Evolutionary conservation across 2,888 invertebrate species (phyloP).

Genomic region (Tolmerus cingulatus): DNA sequence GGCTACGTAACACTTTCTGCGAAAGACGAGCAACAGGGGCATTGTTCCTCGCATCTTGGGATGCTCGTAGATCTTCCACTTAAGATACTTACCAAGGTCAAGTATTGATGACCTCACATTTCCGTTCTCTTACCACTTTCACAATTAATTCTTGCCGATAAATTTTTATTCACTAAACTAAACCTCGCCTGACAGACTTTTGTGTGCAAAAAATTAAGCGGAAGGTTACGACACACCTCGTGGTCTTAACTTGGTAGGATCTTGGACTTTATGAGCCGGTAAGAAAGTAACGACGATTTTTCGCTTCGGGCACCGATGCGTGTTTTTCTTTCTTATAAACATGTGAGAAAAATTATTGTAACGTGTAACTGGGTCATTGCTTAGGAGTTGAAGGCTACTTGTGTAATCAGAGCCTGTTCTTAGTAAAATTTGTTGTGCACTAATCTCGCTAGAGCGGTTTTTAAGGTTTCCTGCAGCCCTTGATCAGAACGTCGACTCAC

Average conservation of each 20-base stretch:
- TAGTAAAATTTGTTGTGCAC: not conserved
- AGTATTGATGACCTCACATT: conserved; percentile 15
- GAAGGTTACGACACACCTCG: not conserved
- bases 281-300: not conserved
- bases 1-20: not conserved
- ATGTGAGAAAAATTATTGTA: not conserved
- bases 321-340: not conserved
- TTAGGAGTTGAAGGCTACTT: not conserved
- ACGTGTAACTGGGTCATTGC: not conserved
- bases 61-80: not conserved
- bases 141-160: not conserved
- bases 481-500: not conserved
- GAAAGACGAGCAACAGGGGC: not conserved
- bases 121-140: conserved; percentile 24
- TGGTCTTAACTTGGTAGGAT: not conserved
- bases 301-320: not conserved
- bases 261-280: not conserved
- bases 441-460: not conserved
- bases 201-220: not conserved
- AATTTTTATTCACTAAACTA: not conserved
- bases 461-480: not conserved
- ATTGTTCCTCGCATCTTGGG: not conserved
- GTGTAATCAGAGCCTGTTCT: not conserved
- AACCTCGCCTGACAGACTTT: not conserved
- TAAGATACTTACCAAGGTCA: not conserved